A percentile compares a stretch with the other conserved stretches of the same genome.
phyloP scores from a whole-genome alignment of 2,888 invertebrate genomes.

The Netelia melanura region DNA sequence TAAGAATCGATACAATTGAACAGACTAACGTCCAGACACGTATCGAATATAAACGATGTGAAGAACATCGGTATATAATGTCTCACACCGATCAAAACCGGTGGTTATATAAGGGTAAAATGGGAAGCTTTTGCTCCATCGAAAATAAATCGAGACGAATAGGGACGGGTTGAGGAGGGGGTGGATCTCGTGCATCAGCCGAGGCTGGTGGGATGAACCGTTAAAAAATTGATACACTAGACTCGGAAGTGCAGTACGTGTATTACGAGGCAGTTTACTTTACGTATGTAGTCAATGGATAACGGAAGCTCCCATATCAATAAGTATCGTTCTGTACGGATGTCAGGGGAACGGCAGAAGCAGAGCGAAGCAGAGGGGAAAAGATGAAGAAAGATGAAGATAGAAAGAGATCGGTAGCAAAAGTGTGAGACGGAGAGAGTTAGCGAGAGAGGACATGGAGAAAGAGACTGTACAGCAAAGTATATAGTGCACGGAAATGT shows the following conservation, averaged over 20 bases:
- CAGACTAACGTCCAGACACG: neutral
- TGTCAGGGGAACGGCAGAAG: conserved; percentile 62
- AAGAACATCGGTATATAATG: neutral
- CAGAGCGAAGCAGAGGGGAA: conserved; percentile 18
- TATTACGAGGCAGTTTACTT: conserved; percentile 74
- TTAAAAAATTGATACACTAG: conserved; percentile 81
- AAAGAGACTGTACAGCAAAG: conserved; percentile 25
- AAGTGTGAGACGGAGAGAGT: conserved; percentile 26
- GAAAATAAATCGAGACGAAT: conserved; percentile 70
- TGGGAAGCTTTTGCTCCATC: conserved; percentile 4
- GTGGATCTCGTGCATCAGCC: conserved; percentile 29
- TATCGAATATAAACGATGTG: neutral
- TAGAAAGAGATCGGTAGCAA: conserved; percentile 47
- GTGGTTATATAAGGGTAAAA: neutral
- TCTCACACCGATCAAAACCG: conserved; percentile 8
- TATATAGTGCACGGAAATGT: conserved; percentile 16
- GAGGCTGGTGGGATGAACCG: conserved; percentile 52
- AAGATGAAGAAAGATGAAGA: conserved; percentile 23
- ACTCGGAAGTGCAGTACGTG: conserved; percentile 78
- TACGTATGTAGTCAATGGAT: conserved; percentile 81
- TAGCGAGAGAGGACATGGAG: conserved; percentile 47
- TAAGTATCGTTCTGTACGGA: conserved; percentile 80
- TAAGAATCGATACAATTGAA: neutral
- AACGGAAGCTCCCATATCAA: conserved; percentile 82
- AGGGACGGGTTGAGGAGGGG: conserved; percentile 3